Conservation (phyloP, 2,113 vertebrate species). For the Dipodomys stephensi region DNA sequence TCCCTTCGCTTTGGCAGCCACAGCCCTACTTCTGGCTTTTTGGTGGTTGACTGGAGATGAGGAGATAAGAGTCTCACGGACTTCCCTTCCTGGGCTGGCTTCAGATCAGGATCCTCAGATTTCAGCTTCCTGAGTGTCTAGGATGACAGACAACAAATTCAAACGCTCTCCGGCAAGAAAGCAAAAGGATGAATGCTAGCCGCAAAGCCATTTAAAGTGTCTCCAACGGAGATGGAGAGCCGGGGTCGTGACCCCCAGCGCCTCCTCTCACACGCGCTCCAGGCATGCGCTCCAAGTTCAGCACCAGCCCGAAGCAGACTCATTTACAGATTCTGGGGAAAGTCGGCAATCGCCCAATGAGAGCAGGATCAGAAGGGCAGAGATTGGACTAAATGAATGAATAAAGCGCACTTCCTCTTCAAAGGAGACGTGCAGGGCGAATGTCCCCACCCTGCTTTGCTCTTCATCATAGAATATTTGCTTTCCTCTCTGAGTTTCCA, state of each 20-base stretch:
- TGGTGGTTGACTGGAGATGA: too few relatives aligned
- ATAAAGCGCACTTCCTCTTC: not conserved
- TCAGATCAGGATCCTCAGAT: too few relatives aligned
- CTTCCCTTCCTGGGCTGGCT: too few relatives aligned
- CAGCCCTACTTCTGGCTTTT: too few relatives aligned
- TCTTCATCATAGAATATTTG: not conserved
- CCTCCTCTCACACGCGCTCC: not conserved
- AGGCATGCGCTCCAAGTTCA: not conserved
- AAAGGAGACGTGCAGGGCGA: not conserved
- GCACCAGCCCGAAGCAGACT: not conserved
- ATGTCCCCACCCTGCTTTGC: too few relatives aligned
- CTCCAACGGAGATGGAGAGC: not conserved
- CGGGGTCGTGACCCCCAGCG: not conserved
- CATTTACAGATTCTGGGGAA: too few relatives aligned
- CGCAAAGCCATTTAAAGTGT: too few relatives aligned
- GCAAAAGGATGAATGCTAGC: not conserved
- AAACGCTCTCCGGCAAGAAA: not conserved
- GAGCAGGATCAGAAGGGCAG: not conserved
- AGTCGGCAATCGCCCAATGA: too few relatives aligned
- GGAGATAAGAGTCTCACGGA: too few relatives aligned
- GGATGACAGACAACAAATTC: too few relatives aligned
- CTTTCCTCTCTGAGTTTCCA: not conserved
- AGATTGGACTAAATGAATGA: not conserved
- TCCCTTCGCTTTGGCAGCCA: too few relatives aligned
- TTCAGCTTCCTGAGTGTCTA: too few relatives aligned